Percentiles rank a stretch among this genome's conserved stretches.
These are phyloP conservation scores for Jacana jacana DNA, from an alignment of 2,113 vertebrate species.

Conservation along the genomic window DNA sequence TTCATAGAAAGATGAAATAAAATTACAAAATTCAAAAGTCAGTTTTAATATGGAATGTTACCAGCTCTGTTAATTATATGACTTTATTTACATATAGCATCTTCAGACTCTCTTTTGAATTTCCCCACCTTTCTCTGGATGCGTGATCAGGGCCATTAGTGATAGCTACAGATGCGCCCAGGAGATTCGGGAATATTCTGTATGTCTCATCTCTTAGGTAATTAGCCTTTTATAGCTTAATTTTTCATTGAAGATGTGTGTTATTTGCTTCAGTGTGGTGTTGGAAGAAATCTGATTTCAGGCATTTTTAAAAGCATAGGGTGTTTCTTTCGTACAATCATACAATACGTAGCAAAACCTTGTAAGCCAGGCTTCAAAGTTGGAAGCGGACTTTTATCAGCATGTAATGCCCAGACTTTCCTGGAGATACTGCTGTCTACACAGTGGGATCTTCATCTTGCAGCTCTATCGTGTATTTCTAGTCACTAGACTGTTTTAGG, in stretches of 20 bases:
- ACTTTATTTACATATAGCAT: background rate
- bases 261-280: background rate
- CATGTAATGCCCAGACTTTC: background rate
- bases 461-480: background rate
- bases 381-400: background rate
- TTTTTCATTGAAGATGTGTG: background rate
- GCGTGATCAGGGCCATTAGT: background rate
- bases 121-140: background rate
- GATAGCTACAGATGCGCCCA: background rate
- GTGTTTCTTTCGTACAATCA: background rate
- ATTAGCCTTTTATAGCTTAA: background rate
- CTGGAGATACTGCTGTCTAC: background rate
- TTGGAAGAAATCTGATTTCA: slow-evolving; percentile 4
- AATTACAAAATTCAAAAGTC: background rate
- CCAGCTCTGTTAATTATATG: background rate
- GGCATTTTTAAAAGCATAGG: background rate
- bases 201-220: background rate
- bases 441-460: background rate
- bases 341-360: background rate
- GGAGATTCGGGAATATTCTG: background rate
- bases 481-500: background rate
- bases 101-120: background rate
- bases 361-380: background rate
- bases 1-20: background rate
- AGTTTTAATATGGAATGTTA: background rate